Evolutionary conservation across 35 echinoderm and acorn worm genomes (phyloP), one percentile per base, ranked within the genome.

Genomic region (Chiridota heheva): DNA sequence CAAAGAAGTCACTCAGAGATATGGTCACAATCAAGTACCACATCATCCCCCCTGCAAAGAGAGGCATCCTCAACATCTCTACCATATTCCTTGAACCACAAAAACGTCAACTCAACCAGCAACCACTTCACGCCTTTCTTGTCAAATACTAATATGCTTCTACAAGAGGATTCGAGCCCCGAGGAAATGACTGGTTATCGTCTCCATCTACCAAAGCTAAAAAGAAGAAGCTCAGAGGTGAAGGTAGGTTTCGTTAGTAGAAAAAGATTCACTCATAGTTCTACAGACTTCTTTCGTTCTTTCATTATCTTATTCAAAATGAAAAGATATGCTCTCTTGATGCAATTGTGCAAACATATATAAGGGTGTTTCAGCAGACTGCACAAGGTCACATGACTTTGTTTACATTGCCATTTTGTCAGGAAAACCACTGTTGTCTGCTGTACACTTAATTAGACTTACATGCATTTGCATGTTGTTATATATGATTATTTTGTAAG

Each of bases 151-250:
- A 96, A 96, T 70, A 72, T 96, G 58, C 83, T 90, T 16, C 63
- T 96, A 17, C 82, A 90, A 31, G 92, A 96, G 60, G 92, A 96
- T 58, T 90, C 82, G 13, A 96, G 92, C 69, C 92, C 92, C n/a
- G 92, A 96, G 75, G 81, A 86, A 53, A 64, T 60, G 31, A 46
- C 73, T 30, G 73, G 73, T 40, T 13, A 65, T 36, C 61, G 3
- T n/a, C n/a, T n/a, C n/a, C n/a, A n/a, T n/a, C n/a, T n/a, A n/a
- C 58, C 4, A 29, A 29, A 31, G 27, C 33, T 29, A 20, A 65
- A 65, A 36, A 65, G 39, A 31, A 35, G 30, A 65, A 65, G 39
- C 27, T 13, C 61, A 3, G 61, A 36, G 30, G 33, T 65, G 1
- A 65, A 65, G 39, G 61, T 35, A 35, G 61, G 39, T 35, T 35